Percentiles rank a stretch among this genome's conserved stretches.
These are phyloP conservation scores for Natrix natrix DNA, from an alignment of 2,797 vertebrate genomes.

Conservation along the genomic window DNA sequence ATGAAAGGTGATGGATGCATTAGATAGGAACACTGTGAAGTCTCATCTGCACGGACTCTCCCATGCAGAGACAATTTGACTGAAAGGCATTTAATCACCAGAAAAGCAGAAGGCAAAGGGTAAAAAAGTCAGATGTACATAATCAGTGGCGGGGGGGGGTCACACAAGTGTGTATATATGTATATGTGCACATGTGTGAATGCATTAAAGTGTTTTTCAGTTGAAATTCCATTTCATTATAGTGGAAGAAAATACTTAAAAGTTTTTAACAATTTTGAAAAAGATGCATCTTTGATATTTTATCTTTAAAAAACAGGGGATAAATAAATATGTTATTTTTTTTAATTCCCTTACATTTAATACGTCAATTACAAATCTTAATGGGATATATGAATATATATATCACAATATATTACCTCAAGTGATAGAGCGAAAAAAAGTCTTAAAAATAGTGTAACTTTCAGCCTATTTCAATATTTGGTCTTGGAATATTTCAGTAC, in stretches of 20 bases:
- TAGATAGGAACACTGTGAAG: slow-evolving; percentile 7
- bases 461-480: neutral
- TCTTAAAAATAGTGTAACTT: neutral
- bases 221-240: neutral
- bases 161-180: accelerated
- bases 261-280: neutral
- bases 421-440: neutral
- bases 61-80: slow-evolving; percentile 1
- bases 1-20: neutral
- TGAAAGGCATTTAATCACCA: slow-evolving; percentile 10
- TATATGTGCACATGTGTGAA: neutral
- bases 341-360: neutral
- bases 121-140: slow-evolving; percentile 8
- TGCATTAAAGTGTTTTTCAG: slow-evolving; percentile 4
- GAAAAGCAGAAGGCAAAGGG: neutral
- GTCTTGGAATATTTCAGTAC: neutral
- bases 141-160: neutral
- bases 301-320: neutral
- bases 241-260: neutral
- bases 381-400: neutral
- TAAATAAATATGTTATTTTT: neutral
- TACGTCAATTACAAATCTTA: neutral
- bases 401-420: neutral
- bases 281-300: neutral
- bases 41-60: neutral